Conservation (phyloP, 37 sponge, comb jelly and placozoan species). For the Spongilla lacustris region DNA sequence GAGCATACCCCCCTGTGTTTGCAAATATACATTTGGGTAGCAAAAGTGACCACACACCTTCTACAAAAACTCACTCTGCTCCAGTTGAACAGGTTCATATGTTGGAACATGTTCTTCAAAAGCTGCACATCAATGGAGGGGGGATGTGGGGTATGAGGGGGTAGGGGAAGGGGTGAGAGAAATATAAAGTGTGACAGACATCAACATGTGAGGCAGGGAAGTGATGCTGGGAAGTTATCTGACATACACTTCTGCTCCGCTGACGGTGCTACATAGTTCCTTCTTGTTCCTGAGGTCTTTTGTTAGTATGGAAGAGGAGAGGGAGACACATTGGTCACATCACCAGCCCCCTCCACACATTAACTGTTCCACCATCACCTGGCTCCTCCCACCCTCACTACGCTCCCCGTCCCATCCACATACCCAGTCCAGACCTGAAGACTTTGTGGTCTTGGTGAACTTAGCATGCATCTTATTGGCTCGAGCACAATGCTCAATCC, state of each 20-base stretch:
- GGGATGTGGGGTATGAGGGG: no score
- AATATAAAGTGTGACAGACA: no score
- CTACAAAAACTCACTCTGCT: slow-evolving; percentile 70
- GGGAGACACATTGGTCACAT: no score
- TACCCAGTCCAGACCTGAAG: slow-evolving; percentile 40
- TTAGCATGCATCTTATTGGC: slow-evolving; percentile 76
- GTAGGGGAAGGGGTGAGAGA: no score
- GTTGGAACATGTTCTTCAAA: slow-evolving; percentile 47
- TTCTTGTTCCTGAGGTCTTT: slow-evolving; percentile 19
- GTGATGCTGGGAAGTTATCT: no score
- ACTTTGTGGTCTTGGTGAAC: slow-evolving; percentile 55
- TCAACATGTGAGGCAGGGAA: no score
- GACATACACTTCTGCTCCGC: slow-evolving; percentile 41
- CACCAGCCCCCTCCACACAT: no score
- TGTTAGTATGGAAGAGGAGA: neutral
- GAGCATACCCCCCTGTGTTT: slow-evolving; percentile 60
- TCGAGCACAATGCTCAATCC: slow-evolving; percentile 70
- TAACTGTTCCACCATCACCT: neutral
- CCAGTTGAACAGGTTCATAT: slow-evolving; percentile 77
- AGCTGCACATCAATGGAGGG: neutral
- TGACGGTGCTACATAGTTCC: slow-evolving; percentile 29
- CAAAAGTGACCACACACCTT: no score
- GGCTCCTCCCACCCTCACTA: neutral
- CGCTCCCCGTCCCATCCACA: neutral
- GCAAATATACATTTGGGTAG: neutral